These are phyloP conservation scores for Valencia hispanica DNA, from an alignment of 2,797 vertebrate genomes.

Conservation along the genomic window DNA sequence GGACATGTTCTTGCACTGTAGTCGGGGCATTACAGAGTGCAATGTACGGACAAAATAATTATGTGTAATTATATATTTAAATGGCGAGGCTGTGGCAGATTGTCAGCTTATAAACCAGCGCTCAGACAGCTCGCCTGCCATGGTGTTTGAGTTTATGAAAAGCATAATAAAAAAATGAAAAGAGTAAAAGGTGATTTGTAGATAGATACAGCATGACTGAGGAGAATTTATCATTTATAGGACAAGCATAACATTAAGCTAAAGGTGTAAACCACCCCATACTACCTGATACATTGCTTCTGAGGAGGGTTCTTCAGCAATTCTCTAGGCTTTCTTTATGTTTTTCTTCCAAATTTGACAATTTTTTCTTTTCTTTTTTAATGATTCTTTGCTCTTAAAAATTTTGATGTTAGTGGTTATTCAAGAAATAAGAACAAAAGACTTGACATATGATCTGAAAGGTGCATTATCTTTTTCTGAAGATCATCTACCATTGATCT, in stretches of 20 bases:
- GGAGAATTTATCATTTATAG: neutral
- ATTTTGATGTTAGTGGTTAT: no score
- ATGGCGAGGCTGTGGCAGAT: neutral
- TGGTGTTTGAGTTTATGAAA: neutral
- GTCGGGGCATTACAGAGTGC: constrained; percentile 41
- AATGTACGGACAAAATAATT: constrained; percentile 24
- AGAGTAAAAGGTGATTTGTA: neutral
- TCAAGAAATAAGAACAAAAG: neutral
- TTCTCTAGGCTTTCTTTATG: neutral
- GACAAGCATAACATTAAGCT: neutral
- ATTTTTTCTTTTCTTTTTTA: neutral
- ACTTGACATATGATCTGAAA: neutral
- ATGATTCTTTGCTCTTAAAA: neutral
- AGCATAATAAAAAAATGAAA: neutral
- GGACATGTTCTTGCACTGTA: constrained; percentile 51
- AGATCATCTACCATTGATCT: neutral
- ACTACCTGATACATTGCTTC: neutral
- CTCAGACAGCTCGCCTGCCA: neutral
- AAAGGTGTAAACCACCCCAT: neutral
- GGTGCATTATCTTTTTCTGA: neutral
- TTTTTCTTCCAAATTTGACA: neutral
- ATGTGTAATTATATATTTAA: constrained; percentile 15
- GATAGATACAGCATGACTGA: neutral
- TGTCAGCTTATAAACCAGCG: constrained; percentile 2
- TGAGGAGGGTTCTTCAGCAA: neutral